Evolutionary conservation across 2,888 invertebrate species (phyloP), one percentile per base, ranked within the genome.

Genomic region (Nasonia oneida): DNA sequence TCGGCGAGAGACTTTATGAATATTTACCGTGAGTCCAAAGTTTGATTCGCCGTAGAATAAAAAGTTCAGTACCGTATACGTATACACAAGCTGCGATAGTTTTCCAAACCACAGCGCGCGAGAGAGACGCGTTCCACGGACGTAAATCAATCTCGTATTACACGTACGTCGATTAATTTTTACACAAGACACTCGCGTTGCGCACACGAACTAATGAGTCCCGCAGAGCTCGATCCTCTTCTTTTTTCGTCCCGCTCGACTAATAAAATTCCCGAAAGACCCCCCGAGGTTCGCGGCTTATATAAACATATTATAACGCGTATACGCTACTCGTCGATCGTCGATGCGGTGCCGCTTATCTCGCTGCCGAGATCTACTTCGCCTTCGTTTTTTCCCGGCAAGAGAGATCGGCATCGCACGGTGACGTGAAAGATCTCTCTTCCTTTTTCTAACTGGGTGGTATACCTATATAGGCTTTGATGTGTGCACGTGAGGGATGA

Each of bases 221-320:
- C 53, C 18, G 53, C 61, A 23, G 23, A 10, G 61, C 57, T n/a
- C 2, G 50, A 23, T 53, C 67, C 47, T 33, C 61, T 29, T 79
- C 50, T 67, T 70, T 37, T 42, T 37, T 37, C 53, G 29, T 37
- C 29, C 14, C 37, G 70, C 76, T 81, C 70, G 42, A 53, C 86
- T 75, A 88, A 89, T 87, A 87, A 88, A 89, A 88, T 88, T 83
- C 83, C 80, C 71, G 33, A 57, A 64, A 74, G 89, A 87, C 89
- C 89, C 88, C 89, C 89, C 86, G 88, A 85, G n/a, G 89, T 67
- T 42, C 73, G 47, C 64, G 23, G 57, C 57, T 57, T 57, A n/a
- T 57, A 57, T 57, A 57, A n/a, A 64, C 23, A n/a, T 64, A 64
- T 64, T 67, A 67, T 33, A 29, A 67, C 12, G 5, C 37, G 37